phyloP scores from a whole-genome alignment of 2,888 invertebrate genomes.

The Xanthorhoe spadicearia region DNA sequence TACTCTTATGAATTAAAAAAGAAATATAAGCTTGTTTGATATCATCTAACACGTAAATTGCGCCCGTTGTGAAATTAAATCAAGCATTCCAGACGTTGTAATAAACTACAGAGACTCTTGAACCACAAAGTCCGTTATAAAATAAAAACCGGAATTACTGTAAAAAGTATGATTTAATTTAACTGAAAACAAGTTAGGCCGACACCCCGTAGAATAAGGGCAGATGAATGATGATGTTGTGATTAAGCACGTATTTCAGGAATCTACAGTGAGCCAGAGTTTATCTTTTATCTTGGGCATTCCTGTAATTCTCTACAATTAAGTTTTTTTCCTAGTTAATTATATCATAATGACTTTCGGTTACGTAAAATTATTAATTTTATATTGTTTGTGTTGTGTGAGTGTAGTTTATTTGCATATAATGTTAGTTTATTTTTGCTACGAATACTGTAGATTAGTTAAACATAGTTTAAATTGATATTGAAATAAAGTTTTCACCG shows the following conservation, averaged over 20 bases:
- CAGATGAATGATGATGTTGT: too few species aligned
- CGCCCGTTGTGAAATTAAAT: too few species aligned
- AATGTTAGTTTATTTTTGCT: slow-evolving; percentile 22
- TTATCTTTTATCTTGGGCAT: slow-evolving; percentile 33
- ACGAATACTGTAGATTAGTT: slow-evolving; percentile 24
- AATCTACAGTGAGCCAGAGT: slow-evolving; percentile 56
- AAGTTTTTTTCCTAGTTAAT: neutral
- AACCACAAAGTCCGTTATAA: too few species aligned
- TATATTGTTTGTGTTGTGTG: slow-evolving; percentile 12
- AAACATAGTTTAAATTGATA: slow-evolving; percentile 13
- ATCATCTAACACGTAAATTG: too few species aligned
- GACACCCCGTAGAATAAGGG: too few species aligned
- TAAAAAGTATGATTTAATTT: too few species aligned
- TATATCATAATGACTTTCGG: neutral
- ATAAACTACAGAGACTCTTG: too few species aligned
- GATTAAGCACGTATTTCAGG: neutral
- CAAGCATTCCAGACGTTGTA: too few species aligned
- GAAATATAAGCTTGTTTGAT: too few species aligned
- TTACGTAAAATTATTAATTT: slow-evolving; percentile 3
- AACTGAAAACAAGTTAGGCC: too few species aligned
- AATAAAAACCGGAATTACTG: neutral
- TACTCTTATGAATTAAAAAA: too few species aligned
- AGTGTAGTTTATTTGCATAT: slow-evolving; percentile 1
- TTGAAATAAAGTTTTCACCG: slow-evolving; percentile 38
- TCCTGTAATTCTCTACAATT: neutral